Percentiles rank a stretch among this genome's conserved stretches.
These are phyloP conservation scores for Meteorus sp. DNA, from an alignment of 1,140 invertebrate genomes.

Conservation along the genomic window DNA sequence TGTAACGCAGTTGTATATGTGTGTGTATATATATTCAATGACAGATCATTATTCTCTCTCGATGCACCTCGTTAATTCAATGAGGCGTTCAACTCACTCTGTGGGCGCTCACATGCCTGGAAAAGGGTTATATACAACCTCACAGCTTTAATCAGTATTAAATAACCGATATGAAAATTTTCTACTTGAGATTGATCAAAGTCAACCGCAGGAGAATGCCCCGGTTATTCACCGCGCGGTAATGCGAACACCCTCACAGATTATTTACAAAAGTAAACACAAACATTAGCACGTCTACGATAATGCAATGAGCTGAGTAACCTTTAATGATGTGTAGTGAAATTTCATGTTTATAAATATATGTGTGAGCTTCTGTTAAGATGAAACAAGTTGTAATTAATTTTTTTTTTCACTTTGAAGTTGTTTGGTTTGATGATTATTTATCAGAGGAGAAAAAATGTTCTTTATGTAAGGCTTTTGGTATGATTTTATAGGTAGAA, in stretches of 20 bases:
- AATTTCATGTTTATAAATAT: not conserved
- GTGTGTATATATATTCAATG: not conserved
- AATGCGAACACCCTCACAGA: too few relatives aligned
- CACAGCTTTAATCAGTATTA: slow-evolving; percentile 6
- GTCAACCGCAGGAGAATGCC: not conserved
- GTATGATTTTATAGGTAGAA: too few relatives aligned
- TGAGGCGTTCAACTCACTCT: slow-evolving; percentile 3
- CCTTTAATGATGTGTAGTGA: slow-evolving; percentile 1
- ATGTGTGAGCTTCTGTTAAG: not conserved
- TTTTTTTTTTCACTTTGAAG: too few relatives aligned
- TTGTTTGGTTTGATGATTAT: too few relatives aligned
- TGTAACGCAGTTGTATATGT: not conserved
- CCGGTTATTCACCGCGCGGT: not conserved
- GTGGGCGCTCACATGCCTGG: not conserved
- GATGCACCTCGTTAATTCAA: slow-evolving; percentile 16
- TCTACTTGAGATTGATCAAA: slow-evolving; percentile 24
- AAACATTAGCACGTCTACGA: too few relatives aligned
- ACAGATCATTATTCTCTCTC: slow-evolving; percentile 4
- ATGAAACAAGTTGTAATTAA: too few relatives aligned
- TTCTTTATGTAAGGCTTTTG: too few relatives aligned
- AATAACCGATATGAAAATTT: slow-evolving; percentile 18
- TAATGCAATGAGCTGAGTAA: not conserved
- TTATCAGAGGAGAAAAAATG: too few relatives aligned
- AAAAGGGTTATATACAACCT: too few relatives aligned
- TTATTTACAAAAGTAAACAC: too few relatives aligned